Conservation (phyloP, 2,888 invertebrate species). For the Rhingia campestris region DNA sequence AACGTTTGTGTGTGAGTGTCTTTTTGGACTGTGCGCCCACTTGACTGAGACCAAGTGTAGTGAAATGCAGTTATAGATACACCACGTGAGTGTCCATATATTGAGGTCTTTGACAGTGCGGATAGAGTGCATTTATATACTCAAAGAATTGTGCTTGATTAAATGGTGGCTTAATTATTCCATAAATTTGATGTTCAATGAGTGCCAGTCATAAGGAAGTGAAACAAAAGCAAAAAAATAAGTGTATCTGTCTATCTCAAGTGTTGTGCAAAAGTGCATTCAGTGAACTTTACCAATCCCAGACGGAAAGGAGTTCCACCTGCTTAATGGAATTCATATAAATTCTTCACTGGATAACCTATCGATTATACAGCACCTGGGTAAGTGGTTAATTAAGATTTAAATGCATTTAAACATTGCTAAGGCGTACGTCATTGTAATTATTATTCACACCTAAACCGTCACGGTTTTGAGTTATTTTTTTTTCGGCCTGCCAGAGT, state of each 20-base stretch:
- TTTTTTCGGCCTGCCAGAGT: background rate
- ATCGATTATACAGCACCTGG: conserved; percentile 49
- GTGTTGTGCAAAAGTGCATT: conserved; percentile 10
- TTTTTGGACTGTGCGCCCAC: conserved; percentile 8
- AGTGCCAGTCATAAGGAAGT: conserved; percentile 18
- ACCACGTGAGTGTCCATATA: background rate
- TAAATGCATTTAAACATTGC: conserved; percentile 33
- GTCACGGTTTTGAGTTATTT: background rate
- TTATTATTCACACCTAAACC: conserved; percentile 27
- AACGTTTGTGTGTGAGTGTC: conserved; percentile 5
- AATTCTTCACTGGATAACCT: conserved; percentile 18
- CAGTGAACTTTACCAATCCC: conserved; percentile 21
- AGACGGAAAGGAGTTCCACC: background rate
- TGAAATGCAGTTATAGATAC: conserved; percentile 29
- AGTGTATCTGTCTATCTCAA: background rate
- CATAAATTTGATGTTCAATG: conserved; percentile 17
- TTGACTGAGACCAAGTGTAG: conserved; percentile 6
- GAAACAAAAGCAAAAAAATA: background rate
- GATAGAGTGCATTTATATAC: background rate
- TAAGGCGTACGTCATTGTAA: conserved; percentile 40
- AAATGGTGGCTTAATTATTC: conserved; percentile 27
- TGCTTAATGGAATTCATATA: conserved; percentile 12
- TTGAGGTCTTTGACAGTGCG: conserved; percentile 26
- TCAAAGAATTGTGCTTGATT: conserved; percentile 2
- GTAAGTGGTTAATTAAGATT: conserved; percentile 55